Base-by-base conservation (phyloP, 2,888 invertebrate species). In the Esperia sulphurella region DNA sequence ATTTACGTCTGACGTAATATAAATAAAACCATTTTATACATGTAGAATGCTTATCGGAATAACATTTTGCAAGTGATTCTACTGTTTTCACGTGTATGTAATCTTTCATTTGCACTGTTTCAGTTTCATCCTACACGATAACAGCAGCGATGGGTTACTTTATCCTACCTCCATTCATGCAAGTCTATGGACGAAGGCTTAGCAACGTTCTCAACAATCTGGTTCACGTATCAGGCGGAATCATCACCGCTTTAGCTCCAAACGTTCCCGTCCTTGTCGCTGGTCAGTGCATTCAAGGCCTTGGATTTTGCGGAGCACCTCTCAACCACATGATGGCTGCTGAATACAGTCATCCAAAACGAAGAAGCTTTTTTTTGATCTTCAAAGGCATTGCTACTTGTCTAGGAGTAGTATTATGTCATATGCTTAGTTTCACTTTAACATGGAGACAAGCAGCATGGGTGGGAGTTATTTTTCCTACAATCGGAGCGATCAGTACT, bases 291-390 rank as follows among this genome's bases (percentile, higher is more conserved):
- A 41, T 60, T 31, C 61, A 61, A 37, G 60, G 60, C 0, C 30
- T 60, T 8, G 45, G 58, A 3, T 60, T 58, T 9, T 53, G 55
- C 14, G 55, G 60, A 0, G 28, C 57, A 0, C 52, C 52, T 31
- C 55, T 59, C 1, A 49, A 48, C 41, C 48, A 46, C 7, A 54
- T 60, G 0, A 29, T 58, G 13, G 51, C 51, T 41, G 56, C 53
- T 5, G 60, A 60, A 46, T 60, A 59, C 37, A 51, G 54, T n/a
- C 60, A 60, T 42, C 60, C 58, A 0, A 60, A 48, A 41, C 52
- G 60, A 1, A 46, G 60, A 43, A 55, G 60, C 6, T 53, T 59
- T 33, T 55, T 58, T 13, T 43, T 60, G n/a, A 12, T 37, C 3
- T 3, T 44, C 8, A 9, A 44, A 12, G 8, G 31, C 12, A 13